These are phyloP conservation scores for Tychaedon coryphoeus DNA, from an alignment of 2,113 vertebrate species.

Conservation along the genomic window DNA sequence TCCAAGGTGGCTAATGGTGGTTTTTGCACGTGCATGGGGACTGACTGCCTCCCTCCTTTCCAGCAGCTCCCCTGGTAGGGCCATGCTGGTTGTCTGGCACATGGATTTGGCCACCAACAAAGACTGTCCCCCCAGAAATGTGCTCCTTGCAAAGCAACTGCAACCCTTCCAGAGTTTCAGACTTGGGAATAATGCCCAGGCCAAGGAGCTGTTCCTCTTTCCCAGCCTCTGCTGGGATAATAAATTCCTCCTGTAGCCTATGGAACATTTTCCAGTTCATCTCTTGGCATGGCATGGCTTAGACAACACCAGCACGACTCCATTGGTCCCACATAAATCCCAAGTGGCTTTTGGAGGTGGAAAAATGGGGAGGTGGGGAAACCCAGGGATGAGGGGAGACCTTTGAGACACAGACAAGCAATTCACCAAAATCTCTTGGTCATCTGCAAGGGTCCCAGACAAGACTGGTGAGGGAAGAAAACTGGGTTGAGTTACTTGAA, in stretches of 20 bases:
- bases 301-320: not conserved
- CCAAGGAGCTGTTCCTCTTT: not conserved
- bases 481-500: not conserved
- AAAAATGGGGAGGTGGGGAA: not conserved
- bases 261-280: not conserved
- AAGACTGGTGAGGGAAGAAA: not conserved
- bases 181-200: not conserved
- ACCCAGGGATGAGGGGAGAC: not conserved
- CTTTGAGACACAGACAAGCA: not conserved
- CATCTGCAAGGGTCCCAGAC: not conserved
- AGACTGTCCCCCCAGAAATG: not conserved
- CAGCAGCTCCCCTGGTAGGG: not conserved
- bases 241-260: not conserved
- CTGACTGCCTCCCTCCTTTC: not conserved
- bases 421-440: not conserved
- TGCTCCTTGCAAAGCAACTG: not conserved
- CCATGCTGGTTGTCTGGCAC: not conserved
- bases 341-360: not conserved
- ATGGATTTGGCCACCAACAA: not conserved
- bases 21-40: rapidly evolving
- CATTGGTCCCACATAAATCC: rapidly evolving
- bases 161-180: not conserved
- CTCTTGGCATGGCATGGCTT: not conserved
- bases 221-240: not conserved
- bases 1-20: not conserved